Conservation (phyloP, 1,140 invertebrate species). For the Ceratoteleas bidentatus region DNA sequence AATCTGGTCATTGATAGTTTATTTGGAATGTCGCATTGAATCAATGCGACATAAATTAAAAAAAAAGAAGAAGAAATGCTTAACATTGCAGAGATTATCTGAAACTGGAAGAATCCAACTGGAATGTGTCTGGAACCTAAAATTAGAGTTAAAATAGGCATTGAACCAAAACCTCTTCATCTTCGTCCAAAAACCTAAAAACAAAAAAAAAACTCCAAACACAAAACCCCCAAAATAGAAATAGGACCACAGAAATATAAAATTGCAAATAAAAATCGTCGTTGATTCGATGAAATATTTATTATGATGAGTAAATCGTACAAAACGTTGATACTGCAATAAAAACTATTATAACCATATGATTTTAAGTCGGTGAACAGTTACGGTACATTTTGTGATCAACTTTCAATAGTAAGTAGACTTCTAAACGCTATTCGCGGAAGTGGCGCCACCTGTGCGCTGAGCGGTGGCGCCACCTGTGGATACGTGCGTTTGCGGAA, state of each 20-base stretch:
- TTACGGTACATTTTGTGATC: slow-evolving; percentile 47
- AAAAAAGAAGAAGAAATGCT: too few relatives aligned
- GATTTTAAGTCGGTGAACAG: slow-evolving; percentile 44
- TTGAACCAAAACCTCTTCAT: too few relatives aligned
- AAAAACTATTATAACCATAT: slow-evolving; percentile 54
- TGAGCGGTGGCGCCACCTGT: neutral
- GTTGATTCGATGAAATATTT: slow-evolving; percentile 42
- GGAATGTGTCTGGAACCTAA: too few relatives aligned
- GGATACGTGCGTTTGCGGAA: slow-evolving; percentile 55
- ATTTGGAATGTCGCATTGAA: too few relatives aligned
- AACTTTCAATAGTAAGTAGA: slow-evolving; percentile 55
- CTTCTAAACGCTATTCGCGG: slow-evolving; percentile 53
- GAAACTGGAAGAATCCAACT: too few relatives aligned
- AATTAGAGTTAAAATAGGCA: too few relatives aligned
- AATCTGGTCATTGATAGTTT: too few relatives aligned
- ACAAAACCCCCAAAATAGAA: neutral
- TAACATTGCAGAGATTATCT: too few relatives aligned
- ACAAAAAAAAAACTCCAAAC: too few relatives aligned
- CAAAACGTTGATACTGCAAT: slow-evolving; percentile 52
- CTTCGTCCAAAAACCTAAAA: too few relatives aligned
- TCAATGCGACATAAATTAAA: too few relatives aligned
- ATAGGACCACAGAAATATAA: neutral
- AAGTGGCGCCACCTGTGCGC: slow-evolving; percentile 4
- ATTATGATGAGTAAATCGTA: slow-evolving; percentile 1
- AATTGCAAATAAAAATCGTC: neutral